Evolutionary conservation across 2,888 invertebrate species (phyloP).

Genomic region (Adelphocoris suturalis): DNA sequence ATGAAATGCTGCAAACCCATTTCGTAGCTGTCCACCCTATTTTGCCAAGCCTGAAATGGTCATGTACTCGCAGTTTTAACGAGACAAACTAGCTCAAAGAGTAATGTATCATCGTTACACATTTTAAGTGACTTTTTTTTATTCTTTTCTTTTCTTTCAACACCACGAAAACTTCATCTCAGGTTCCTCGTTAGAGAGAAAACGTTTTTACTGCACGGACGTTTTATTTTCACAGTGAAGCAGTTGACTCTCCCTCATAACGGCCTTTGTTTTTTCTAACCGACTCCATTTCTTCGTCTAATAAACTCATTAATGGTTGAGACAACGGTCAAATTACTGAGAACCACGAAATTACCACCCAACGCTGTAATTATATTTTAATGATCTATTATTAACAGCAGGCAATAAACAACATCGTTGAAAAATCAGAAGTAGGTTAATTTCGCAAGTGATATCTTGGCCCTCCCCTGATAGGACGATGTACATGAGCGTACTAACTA

Average conservation of each 20-base stretch:
- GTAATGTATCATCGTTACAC: not conserved
- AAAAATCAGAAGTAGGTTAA: no score
- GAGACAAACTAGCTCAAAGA: not conserved
- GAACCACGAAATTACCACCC: not conserved
- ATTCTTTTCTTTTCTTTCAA: not conserved
- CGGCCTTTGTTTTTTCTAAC: not conserved
- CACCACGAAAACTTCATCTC: not conserved
- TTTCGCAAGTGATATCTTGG: no score
- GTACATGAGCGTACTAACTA: no score
- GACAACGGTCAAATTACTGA: conserved; percentile 14
- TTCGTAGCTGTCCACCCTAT: no score
- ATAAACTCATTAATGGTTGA: not conserved
- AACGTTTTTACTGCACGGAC: not conserved
- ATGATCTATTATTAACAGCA: not conserved
- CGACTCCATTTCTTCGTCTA: not conserved
- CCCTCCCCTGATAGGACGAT: no score
- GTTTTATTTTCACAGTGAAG: conserved; percentile 23
- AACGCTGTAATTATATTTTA: conserved; percentile 6
- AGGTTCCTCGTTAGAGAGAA: conserved; percentile 4
- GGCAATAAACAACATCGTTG: no score
- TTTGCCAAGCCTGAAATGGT: no score
- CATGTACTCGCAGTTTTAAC: not conserved
- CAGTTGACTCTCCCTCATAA: not conserved
- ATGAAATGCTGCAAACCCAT: no score
- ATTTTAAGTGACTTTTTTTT: not conserved